These are phyloP conservation scores for Agrotis puta DNA, from an alignment of 2,888 invertebrate species.

Conservation along the genomic window DNA sequence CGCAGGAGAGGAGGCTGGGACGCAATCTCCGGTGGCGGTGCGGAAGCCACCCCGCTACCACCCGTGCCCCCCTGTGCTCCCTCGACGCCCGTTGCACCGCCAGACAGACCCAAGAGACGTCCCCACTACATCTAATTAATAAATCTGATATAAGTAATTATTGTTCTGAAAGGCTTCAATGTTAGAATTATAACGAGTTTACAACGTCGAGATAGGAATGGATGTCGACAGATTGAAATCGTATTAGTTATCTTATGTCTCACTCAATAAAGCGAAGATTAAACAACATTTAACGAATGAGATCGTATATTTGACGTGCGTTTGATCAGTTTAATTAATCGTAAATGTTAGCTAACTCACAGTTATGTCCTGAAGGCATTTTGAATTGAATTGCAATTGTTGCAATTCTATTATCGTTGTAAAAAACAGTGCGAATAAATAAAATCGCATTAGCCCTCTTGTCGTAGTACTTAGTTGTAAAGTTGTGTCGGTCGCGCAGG, in stretches of 20 bases:
- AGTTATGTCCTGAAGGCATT: constrained; percentile 19
- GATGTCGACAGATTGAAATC: constrained; percentile 44
- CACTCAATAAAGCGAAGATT: constrained; percentile 41
- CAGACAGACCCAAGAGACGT: constrained; percentile 68
- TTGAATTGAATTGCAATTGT: constrained; percentile 17
- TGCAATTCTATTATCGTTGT: constrained; percentile 16
- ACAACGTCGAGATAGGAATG: constrained; percentile 30
- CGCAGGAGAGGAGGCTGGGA: constrained; percentile 87
- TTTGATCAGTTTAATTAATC: constrained; percentile 52
- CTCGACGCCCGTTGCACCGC: constrained; percentile 67
- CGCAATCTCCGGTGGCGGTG: constrained; percentile 87
- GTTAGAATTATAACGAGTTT: constrained; percentile 40
- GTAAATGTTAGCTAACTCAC: constrained; percentile 22
- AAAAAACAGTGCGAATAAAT: constrained; percentile 46
- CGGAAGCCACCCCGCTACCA: constrained; percentile 71
- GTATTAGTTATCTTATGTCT: constrained; percentile 50
- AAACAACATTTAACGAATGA: constrained; percentile 38
- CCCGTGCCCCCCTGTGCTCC: constrained; percentile 12
- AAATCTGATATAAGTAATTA: constrained; percentile 68
- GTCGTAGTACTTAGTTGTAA: constrained; percentile 58
- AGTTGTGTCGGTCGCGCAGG: constrained; percentile 71
- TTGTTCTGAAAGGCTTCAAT: constrained; percentile 51
- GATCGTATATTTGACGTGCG: constrained; percentile 38
- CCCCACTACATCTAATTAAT: constrained; percentile 70
- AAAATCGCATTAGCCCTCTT: constrained; percentile 47